phyloP scores from a whole-genome alignment of 2,113 vertebrate species.

The Fregetta grallaria region DNA sequence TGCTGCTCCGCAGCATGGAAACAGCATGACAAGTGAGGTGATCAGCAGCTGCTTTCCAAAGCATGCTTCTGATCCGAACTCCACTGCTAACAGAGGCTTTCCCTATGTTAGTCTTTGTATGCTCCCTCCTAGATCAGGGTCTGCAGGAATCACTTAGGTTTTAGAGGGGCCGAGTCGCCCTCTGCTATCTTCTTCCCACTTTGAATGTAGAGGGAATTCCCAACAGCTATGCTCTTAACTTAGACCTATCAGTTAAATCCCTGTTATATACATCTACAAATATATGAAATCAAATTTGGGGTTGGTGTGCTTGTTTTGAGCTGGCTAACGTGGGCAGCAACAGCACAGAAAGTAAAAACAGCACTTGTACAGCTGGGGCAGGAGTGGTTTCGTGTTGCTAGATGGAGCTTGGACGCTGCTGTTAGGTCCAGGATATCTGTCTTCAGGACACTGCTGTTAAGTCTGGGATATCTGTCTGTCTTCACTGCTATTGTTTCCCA shows the following conservation, averaged over 20 bases:
- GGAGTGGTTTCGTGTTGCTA: not conserved
- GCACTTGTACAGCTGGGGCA: not conserved
- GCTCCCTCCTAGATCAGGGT: not conserved
- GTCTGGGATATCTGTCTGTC: not conserved
- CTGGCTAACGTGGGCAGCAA: not conserved
- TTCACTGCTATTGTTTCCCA: not conserved
- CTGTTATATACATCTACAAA: too few relatives aligned
- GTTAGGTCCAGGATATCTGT: not conserved
- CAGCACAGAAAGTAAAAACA: not conserved
- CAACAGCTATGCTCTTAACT: not conserved
- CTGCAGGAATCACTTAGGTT: not conserved
- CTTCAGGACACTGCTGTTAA: not conserved
- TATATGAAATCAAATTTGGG: not conserved
- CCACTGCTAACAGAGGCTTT: not conserved
- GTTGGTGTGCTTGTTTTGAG: not conserved
- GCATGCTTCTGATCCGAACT: not conserved
- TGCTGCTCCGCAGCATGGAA: not conserved
- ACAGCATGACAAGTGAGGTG: accelerated
- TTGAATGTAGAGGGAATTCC: not conserved
- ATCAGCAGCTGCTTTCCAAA: not conserved
- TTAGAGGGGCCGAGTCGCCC: not conserved
- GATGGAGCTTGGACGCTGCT: not conserved
- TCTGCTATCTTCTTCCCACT: not conserved
- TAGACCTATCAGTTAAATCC: not conserved
- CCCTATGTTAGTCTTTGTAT: not conserved